Evolutionary conservation across 23 tunicate species (phyloP).

Genomic region (Phallusia fumigata): DNA sequence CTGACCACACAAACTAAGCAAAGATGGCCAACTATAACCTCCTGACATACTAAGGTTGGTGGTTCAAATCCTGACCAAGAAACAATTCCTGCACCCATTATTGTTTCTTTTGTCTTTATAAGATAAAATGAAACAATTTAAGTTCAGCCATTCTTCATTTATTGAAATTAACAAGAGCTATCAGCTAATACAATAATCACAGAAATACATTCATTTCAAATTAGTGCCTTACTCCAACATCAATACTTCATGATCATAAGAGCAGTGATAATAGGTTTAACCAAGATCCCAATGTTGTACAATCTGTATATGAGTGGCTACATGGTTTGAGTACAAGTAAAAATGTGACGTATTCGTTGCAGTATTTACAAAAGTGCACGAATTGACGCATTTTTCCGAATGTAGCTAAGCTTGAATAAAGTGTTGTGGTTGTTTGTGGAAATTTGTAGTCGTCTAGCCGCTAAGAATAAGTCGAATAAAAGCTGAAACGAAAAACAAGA

Average conservation of each 20-base stretch:
- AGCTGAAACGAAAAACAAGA: conserved; percentile 17
- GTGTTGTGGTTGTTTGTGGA: not conserved
- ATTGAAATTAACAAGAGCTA: not conserved
- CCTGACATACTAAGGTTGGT: too few relatives aligned
- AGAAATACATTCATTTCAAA: conserved; percentile 1
- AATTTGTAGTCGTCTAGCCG: conserved; percentile 15
- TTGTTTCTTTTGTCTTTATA: not conserved
- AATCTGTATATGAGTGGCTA: not conserved
- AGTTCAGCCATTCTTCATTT: not conserved
- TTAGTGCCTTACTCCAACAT: conserved; percentile 1
- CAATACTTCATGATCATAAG: not conserved
- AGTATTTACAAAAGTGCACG: not conserved
- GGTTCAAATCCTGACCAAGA: not conserved
- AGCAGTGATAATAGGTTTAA: not conserved
- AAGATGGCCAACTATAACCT: too few relatives aligned
- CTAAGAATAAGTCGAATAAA: conserved; percentile 33
- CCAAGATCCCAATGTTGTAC: not conserved
- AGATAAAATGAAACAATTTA: not conserved
- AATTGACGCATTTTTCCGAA: not conserved
- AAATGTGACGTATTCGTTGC: not conserved
- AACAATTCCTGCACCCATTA: not conserved
- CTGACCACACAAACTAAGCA: too few relatives aligned
- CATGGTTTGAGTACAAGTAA: not conserved
- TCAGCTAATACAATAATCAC: not conserved
- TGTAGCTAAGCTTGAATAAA: not conserved